phyloP scores from a whole-genome alignment of 2,797 vertebrate species.

The Falco concolor region DNA sequence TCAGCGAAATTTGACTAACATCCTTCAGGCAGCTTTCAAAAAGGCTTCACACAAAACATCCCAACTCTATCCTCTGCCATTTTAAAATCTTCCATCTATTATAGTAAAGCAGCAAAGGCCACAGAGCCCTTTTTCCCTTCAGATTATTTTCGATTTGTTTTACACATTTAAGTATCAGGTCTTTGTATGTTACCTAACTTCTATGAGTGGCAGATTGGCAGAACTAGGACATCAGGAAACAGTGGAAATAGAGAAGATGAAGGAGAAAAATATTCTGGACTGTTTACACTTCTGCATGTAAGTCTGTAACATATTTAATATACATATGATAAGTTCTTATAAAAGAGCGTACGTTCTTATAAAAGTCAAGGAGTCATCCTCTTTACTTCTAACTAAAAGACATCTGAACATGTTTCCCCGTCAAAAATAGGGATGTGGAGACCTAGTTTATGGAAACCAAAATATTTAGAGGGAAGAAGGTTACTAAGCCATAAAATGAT shows the following conservation, averaged over 20 bases:
- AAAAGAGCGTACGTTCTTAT: neutral
- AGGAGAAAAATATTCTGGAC: neutral
- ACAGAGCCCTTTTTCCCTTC: neutral
- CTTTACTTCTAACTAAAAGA: neutral
- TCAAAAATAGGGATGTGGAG: neutral
- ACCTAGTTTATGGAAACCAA: neutral
- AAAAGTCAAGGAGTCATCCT: neutral
- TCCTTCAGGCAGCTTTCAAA: neutral
- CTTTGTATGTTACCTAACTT: neutral
- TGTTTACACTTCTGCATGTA: neutral
- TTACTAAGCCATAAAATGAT: neutral
- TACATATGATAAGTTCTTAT: neutral
- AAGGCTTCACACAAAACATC: neutral
- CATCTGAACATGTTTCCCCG: neutral
- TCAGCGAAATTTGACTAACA: neutral
- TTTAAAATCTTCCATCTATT: neutral
- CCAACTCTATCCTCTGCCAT: neutral
- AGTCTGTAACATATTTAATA: neutral
- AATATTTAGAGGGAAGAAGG: neutral
- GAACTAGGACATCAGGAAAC: neutral
- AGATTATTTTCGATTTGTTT: neutral
- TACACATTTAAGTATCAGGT: neutral
- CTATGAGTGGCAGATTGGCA: neutral
- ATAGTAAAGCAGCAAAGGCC: neutral
- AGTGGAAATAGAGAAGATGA: neutral